Conservation (phyloP, 1,140 invertebrate species). For the Daktulosphaira vitifoliae region DNA sequence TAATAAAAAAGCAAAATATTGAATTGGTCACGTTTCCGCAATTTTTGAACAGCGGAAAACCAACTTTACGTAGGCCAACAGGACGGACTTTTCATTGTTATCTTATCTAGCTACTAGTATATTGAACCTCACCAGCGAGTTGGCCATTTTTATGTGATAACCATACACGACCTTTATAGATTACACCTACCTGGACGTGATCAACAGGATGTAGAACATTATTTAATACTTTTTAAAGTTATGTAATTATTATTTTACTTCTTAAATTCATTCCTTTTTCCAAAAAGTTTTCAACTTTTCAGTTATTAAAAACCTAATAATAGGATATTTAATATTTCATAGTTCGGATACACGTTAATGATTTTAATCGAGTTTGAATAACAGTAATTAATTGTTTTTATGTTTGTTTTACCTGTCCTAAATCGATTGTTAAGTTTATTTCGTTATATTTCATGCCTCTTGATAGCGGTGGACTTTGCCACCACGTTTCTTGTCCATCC, state of each 20-base stretch:
- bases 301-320: too few species aligned
- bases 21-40: not conserved
- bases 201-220: too few species aligned
- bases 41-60: not conserved
- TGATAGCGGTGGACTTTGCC: slow-evolving; percentile 96
- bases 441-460: slow-evolving; percentile 92
- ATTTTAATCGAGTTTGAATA: too few species aligned
- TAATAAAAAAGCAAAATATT: too few species aligned
- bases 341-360: too few species aligned
- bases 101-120: slow-evolving; percentile 22
- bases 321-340: too few species aligned
- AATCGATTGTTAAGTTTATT: slow-evolving; percentile 93
- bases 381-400: too few species aligned
- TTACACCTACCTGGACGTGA: slow-evolving; percentile 6
- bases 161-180: slow-evolving; percentile 6
- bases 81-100: not conserved
- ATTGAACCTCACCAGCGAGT: slow-evolving; percentile 3
- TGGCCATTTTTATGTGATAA: not conserved
- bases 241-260: too few species aligned
- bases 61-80: slow-evolving; percentile 10
- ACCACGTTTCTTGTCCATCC: slow-evolving; percentile 91
- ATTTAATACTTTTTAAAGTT: too few species aligned
- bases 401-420: slow-evolving; percentile 94
- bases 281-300: too few species aligned
- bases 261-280: too few species aligned